Percentiles rank a stretch among this genome's conserved stretches.
Conservation (phyloP, 2,113 vertebrate species). For the Nesoenas mayeri region DNA sequence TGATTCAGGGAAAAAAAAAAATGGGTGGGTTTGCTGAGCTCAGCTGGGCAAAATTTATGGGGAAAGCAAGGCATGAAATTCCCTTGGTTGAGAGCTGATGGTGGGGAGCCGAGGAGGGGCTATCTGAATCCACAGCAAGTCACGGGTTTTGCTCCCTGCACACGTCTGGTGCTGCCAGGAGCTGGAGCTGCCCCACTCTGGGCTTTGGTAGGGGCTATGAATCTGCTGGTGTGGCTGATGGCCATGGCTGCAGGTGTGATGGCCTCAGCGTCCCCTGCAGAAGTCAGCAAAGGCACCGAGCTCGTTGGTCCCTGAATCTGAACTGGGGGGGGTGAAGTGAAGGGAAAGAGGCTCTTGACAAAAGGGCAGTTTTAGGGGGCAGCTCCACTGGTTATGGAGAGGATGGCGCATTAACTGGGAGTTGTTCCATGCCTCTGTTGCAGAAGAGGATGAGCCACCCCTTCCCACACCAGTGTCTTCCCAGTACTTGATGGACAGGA, state of each 20-base stretch:
- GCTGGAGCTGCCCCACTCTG: neutral
- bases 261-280: neutral
- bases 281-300: neutral
- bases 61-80: neutral
- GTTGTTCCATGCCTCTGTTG: accelerated
- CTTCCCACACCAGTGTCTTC: neutral
- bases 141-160: neutral
- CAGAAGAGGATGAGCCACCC: neutral
- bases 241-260: neutral
- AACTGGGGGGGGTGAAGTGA: neutral
- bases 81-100: neutral
- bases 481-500: neutral
- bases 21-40: neutral
- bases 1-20: neutral
- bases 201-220: neutral
- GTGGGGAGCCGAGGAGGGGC: neutral
- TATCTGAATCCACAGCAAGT: neutral
- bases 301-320: neutral
- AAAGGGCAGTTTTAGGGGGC: neutral
- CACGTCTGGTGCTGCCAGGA: neutral
- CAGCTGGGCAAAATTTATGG: neutral
- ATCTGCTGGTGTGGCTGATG: accelerated
- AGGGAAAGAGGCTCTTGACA: neutral
- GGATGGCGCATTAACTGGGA: neutral
- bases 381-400: neutral